These are phyloP conservation scores for Morone saxatilis DNA, from an alignment of 2,113 vertebrate genomes.

Conservation along the genomic window DNA sequence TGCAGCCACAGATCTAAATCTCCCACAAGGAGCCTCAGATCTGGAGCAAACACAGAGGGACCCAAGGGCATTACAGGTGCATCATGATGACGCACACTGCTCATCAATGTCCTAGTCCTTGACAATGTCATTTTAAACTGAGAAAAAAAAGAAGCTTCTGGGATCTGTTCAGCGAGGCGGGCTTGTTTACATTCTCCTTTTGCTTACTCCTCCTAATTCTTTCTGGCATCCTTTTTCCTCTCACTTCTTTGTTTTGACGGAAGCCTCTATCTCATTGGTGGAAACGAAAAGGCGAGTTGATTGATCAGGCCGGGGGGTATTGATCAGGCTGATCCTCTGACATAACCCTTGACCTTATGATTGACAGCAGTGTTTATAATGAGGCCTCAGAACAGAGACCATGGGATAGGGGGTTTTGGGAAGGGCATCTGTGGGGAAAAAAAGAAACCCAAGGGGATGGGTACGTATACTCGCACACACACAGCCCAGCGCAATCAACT, in stretches of 20 bases:
- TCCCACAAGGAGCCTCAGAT: slow-evolving; percentile 65
- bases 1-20: slow-evolving; percentile 64
- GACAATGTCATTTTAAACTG: slow-evolving; percentile 72
- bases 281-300: slow-evolving; percentile 72
- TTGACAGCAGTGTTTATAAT: slow-evolving; percentile 77
- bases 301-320: slow-evolving; percentile 79
- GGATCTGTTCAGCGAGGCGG: slow-evolving; percentile 63
- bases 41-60: slow-evolving; percentile 63
- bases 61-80: slow-evolving; percentile 77
- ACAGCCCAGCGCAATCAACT: slow-evolving; percentile 76
- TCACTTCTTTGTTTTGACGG: slow-evolving; percentile 70
- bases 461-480: slow-evolving; percentile 34
- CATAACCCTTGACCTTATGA: slow-evolving; percentile 74
- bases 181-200: slow-evolving; percentile 66
- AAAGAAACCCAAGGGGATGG: slow-evolving; percentile 72
- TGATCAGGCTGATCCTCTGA: slow-evolving; percentile 77
- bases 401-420: slow-evolving; percentile 61
- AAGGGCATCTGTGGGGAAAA: slow-evolving; percentile 67
- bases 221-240: slow-evolving; percentile 60
- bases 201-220: slow-evolving; percentile 67
- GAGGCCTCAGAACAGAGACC: slow-evolving; percentile 71
- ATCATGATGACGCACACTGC: slow-evolving; percentile 69
- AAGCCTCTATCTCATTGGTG: slow-evolving; percentile 59
- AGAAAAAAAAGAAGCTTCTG: slow-evolving; percentile 50
- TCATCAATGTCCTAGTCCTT: slow-evolving; percentile 74